These are phyloP conservation scores for Troides helena DNA, from an alignment of 2,888 invertebrate species.

Conservation along the genomic window DNA sequence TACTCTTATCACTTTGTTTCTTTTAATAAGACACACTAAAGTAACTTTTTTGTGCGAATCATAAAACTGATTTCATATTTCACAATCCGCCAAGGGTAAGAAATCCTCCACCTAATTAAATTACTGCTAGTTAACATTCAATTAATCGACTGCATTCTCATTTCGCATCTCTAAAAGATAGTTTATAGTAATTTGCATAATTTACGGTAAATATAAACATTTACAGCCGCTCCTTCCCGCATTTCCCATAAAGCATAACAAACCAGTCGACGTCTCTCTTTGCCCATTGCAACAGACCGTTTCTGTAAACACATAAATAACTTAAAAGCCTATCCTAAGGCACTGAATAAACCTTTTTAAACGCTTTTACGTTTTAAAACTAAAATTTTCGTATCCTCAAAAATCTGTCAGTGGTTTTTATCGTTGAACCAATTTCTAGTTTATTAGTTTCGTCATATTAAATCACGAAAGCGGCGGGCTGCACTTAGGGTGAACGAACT, in stretches of 20 bases:
- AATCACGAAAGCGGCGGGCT: conserved; percentile 19
- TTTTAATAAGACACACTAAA: no score
- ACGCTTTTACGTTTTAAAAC: conserved; percentile 55
- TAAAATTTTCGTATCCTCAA: conserved; percentile 57
- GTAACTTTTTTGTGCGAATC: no score
- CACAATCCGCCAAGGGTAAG: no score
- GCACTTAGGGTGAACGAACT: conserved; percentile 42
- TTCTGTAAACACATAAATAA: conserved; percentile 53
- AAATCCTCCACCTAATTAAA: no score
- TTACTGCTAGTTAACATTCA: no score
- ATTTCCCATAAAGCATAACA: neutral
- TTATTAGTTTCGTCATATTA: conserved; percentile 25
- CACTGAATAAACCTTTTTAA: conserved; percentile 35
- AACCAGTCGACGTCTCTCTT: conserved; percentile 8
- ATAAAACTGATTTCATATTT: no score
- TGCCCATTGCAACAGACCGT: conserved; percentile 19
- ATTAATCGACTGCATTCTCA: neutral
- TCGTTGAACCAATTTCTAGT: conserved; percentile 23
- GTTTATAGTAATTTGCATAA: neutral
- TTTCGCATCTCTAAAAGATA: neutral
- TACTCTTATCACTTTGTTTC: no score
- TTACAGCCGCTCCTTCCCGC: neutral
- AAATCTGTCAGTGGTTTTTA: conserved; percentile 5
- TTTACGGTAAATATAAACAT: neutral
- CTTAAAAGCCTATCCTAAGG: conserved; percentile 39